These are phyloP conservation scores for Colletes gigas DNA, from an alignment of 1,140 invertebrate genomes.

Conservation along the genomic window DNA sequence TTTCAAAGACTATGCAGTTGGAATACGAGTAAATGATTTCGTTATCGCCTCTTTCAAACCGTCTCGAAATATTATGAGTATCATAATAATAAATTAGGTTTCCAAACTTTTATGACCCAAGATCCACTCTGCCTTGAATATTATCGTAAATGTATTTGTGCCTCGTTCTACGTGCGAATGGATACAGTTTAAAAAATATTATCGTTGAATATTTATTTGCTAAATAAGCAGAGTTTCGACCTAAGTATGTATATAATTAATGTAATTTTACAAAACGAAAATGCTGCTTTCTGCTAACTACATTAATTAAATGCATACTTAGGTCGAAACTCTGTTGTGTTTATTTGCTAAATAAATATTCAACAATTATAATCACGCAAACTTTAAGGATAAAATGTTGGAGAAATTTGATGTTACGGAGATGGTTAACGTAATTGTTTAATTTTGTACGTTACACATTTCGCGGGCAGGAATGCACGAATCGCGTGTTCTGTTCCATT, in stretches of 20 bases:
- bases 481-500: neutral
- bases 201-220: too few relatives aligned
- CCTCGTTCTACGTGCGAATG: too few relatives aligned
- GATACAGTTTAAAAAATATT: too few relatives aligned
- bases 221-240: neutral
- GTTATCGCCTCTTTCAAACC: neutral
- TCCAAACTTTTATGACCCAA: too few relatives aligned
- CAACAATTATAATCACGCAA: too few relatives aligned
- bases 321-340: too few relatives aligned
- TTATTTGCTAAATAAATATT: neutral
- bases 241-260: too few relatives aligned
- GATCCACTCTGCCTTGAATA: neutral
- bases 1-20: too few relatives aligned
- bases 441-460: neutral
- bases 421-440: neutral
- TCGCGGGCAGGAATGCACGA: neutral
- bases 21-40: neutral
- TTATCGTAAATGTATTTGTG: too few relatives aligned
- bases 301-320: too few relatives aligned
- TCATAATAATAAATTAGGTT: neutral
- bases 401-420: neutral
- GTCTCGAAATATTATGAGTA: neutral
- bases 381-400: too few relatives aligned
- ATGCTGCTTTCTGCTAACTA: neutral
- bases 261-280: neutral